phyloP scores from a whole-genome alignment of 2,113 vertebrate species.

The Psittacula cyanocephala region DNA sequence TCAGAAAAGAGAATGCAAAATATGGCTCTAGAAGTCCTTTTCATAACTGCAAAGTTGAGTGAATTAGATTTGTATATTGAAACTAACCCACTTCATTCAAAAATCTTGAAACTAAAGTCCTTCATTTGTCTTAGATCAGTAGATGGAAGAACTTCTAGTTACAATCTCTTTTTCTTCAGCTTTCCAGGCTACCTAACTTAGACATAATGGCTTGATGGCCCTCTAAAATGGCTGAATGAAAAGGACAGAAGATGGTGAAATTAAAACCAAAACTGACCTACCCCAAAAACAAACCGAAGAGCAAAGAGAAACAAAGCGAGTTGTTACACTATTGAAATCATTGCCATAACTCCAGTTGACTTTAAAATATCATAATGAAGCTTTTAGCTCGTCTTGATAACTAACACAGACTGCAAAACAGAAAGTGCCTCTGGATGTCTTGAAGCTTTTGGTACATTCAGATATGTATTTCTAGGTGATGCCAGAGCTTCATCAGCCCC shows the following conservation, averaged over 20 bases:
- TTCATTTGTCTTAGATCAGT: not conserved
- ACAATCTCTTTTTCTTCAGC: not conserved
- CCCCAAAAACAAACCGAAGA: not conserved
- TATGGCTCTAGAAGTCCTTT: not conserved
- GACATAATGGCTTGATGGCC: not conserved
- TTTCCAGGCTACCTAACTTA: not conserved
- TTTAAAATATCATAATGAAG: not conserved
- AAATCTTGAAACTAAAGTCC: not conserved
- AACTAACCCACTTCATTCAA: not conserved
- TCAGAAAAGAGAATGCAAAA: not conserved
- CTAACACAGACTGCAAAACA: not conserved
- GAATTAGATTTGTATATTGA: not conserved
- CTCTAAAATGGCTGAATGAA: not conserved
- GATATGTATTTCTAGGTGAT: not conserved
- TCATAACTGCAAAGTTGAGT: not conserved
- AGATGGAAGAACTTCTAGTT: not conserved
- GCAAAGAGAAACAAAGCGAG: not conserved
- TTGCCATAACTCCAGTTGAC: not conserved
- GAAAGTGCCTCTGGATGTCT: not conserved
- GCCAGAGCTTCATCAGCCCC: not conserved
- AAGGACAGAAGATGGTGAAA: not conserved
- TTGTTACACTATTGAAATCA: not conserved
- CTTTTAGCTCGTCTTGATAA: not conserved
- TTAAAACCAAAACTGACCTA: not conserved
- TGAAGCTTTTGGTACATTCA: not conserved